phyloP scores from a whole-genome alignment of 2,113 vertebrate species.

The Phylloscopus trochiloides region DNA sequence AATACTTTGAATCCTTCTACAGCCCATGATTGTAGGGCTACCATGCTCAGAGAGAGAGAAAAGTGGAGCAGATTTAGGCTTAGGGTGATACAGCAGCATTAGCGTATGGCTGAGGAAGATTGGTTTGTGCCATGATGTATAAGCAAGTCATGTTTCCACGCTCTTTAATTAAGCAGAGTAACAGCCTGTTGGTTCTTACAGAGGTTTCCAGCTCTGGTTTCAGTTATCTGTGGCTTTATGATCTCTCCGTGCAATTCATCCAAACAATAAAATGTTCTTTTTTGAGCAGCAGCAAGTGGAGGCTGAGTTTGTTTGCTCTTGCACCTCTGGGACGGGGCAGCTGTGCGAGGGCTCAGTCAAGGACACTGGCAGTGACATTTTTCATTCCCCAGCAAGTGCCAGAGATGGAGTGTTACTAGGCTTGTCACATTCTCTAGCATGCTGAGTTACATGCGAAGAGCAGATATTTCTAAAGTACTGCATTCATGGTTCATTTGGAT shows the following conservation, averaged over 20 bases:
- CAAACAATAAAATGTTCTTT: not conserved
- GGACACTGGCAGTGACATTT: not conserved
- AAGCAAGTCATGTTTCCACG: not conserved
- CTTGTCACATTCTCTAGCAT: slow-evolving; percentile 57
- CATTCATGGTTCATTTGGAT: slow-evolving; percentile 68
- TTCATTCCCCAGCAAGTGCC: not conserved
- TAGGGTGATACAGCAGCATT: not conserved
- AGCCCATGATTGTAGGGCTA: not conserved
- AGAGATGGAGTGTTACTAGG: slow-evolving; percentile 16
- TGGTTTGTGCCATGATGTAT: accelerated
- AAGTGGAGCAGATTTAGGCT: not conserved
- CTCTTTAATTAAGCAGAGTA: not conserved
- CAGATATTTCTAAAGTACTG: slow-evolving; percentile 64
- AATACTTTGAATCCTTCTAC: not conserved
- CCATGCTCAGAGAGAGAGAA: not conserved
- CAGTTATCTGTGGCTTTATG: not conserved
- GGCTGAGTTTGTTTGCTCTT: not conserved
- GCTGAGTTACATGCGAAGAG: slow-evolving; percentile 60
- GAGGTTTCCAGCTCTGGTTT: not conserved
- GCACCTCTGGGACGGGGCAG: not conserved
- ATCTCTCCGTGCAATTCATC: not conserved
- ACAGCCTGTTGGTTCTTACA: not conserved
- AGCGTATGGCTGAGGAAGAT: not conserved
- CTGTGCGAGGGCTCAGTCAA: not conserved
- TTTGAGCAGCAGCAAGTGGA: not conserved